Evolutionary conservation across 2,797 vertebrate genomes (phyloP).

Genomic region (Novumbra hubbsi): DNA sequence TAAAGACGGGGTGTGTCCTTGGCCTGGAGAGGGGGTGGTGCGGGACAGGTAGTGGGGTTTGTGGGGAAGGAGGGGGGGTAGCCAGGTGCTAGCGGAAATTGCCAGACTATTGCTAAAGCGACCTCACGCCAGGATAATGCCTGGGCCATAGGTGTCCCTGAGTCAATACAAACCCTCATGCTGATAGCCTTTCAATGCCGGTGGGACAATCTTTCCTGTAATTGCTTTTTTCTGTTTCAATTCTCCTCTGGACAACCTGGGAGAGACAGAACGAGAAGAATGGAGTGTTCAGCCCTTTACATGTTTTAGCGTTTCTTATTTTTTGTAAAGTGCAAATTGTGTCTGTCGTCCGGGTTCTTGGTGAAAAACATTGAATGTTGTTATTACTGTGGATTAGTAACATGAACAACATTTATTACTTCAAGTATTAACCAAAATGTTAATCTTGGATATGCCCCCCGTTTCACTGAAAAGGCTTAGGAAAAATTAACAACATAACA

Average conservation of each 20-base stretch:
- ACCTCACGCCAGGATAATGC: constrained; percentile 91
- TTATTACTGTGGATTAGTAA: not conserved
- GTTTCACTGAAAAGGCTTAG: not conserved
- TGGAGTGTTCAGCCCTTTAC: constrained; percentile 48
- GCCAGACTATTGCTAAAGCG: constrained; percentile 84
- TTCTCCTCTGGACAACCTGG: constrained; percentile 51
- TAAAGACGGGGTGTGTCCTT: not conserved
- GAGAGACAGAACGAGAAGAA: constrained; percentile 60
- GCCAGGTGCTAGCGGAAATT: constrained; percentile 89
- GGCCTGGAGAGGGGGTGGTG: constrained; percentile 43
- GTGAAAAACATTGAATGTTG: not conserved
- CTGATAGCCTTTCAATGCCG: constrained; percentile 91
- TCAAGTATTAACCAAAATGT: not conserved
- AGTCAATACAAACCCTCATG: constrained; percentile 91
- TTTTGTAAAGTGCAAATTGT: constrained; percentile 12
- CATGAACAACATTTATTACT: too few relatives aligned
- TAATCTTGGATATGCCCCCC: not conserved
- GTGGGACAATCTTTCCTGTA: constrained; percentile 87
- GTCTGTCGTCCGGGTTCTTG: not conserved
- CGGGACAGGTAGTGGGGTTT: constrained; percentile 80
- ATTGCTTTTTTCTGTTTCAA: constrained; percentile 77
- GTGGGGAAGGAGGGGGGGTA: constrained; percentile 80
- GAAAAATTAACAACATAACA: not conserved
- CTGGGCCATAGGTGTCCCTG: constrained; percentile 90
- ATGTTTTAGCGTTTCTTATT: constrained; percentile 22